Evolutionary conservation across 1,140 invertebrate species (phyloP), one percentile per base, ranked within the genome.

Genomic region (Dinoponera quadriceps): DNA sequence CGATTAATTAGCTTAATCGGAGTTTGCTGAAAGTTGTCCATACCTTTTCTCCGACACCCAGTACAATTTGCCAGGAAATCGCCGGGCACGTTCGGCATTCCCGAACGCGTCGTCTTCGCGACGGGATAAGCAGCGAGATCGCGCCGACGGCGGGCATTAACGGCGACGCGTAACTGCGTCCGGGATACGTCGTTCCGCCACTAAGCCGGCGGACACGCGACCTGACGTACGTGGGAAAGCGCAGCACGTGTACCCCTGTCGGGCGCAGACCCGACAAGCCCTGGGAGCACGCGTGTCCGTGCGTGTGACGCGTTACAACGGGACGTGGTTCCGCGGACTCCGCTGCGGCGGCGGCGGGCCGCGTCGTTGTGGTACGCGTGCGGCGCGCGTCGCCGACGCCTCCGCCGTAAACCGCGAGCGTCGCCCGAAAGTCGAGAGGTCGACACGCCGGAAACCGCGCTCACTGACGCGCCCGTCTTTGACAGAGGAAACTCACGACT

Each of bases 301-400:
- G 90, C 89, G 83, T 86, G 82, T 91, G 89, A 91, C 90, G 88
- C 88, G 85, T 80, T 87, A 84, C 89, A 90, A 63, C 55, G 66
- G 18, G 49, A 57, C 7, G 49, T 22, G 44, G 18, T 18, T 1
- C 20, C 48, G 49, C 38, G 49, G 27, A 68, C 72, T 57, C 49
- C 60, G 80, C 80, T 22, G 63, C 54, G 18, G 38, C 63, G 22
- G 54, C n/a, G 29, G 20, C 80, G 48, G 14, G 55, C 27, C 74
- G 13, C 62, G 55, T 29, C n/a, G 20, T 13, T 49, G 75, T 7
- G 60, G 65, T 49, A 68, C 55, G 69, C 74, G 25, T 51, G 3
- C 33, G 57, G 22, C 48, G 83, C 48, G 82, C 57, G 55, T 57
- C 85, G 59, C 80, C 38, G 72, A 66, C 72, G 65, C 33, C 27